Conservation (phyloP, 2,888 invertebrate species). For the Clanis bilineata region DNA sequence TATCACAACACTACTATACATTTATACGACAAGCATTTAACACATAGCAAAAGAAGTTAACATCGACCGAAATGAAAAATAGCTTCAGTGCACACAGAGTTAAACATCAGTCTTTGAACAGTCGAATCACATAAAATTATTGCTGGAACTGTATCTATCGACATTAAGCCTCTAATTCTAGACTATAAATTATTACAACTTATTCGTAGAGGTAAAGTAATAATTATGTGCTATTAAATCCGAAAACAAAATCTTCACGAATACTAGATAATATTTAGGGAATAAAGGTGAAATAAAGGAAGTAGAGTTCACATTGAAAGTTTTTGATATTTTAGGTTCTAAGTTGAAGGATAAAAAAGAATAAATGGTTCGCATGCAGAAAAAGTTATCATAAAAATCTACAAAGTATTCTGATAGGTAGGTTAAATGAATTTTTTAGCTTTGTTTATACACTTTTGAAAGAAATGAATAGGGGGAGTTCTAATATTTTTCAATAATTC, state of each 20-base stretch:
- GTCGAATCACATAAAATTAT: slow-evolving; percentile 75
- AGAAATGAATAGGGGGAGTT: background rate
- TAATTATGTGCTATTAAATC: slow-evolving; percentile 18
- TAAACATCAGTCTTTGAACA: slow-evolving; percentile 73
- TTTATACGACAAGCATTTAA: slow-evolving; percentile 37
- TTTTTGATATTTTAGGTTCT: no score
- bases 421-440: background rate
- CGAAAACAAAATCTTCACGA: background rate
- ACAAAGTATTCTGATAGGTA: background rate
- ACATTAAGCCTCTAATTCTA: slow-evolving; percentile 17
- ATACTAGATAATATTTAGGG: background rate
- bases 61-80: slow-evolving; percentile 28
- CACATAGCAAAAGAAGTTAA: slow-evolving; percentile 31
- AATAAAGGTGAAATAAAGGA: background rate
- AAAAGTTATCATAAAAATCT: no score
- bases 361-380: no score
- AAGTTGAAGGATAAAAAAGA: no score
- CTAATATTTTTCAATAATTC: background rate
- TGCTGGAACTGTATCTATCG: slow-evolving; percentile 59
- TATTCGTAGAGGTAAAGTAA: slow-evolving; percentile 17
- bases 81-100: slow-evolving; percentile 59
- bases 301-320: background rate
- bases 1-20: background rate
- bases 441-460: background rate
- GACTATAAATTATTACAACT: background rate